Evolutionary conservation across 2,888 invertebrate genomes (phyloP).

Genomic region (Stenotaenia linearis): DNA sequence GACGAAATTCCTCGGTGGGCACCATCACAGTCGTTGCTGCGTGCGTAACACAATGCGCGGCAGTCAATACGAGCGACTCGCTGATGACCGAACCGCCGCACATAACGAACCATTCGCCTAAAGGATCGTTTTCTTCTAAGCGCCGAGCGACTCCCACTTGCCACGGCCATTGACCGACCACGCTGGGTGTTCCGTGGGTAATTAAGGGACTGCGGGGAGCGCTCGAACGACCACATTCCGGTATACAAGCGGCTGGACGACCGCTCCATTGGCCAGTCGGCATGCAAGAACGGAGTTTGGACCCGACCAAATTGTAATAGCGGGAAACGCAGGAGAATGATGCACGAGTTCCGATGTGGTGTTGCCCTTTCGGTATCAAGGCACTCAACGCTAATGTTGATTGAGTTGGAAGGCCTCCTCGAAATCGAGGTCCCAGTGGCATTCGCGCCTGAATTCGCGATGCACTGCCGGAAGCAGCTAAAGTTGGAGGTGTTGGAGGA

Average conservation of each 20-base stretch:
- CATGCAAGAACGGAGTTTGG: conserved; percentile 38
- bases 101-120: background rate
- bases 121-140: background rate
- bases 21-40: background rate
- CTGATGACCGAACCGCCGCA: background rate
- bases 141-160: conserved; percentile 35
- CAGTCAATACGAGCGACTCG: conserved; percentile 35
- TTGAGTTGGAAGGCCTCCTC: background rate
- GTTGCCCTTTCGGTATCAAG: conserved; percentile 36
- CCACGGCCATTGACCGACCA: conserved; percentile 41
- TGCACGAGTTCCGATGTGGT: conserved; percentile 37
- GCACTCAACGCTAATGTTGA: background rate
- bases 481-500: background rate
- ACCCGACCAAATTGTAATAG: conserved; percentile 39
- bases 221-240: conserved; percentile 39
- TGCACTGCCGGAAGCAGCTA: background rate
- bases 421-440: background rate
- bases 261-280: conserved; percentile 38
- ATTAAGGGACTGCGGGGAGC: conserved; percentile 39
- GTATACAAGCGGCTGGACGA: conserved; percentile 32
- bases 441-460: no score
- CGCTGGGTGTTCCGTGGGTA: conserved; percentile 38
- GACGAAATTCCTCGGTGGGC: conserved; percentile 35
- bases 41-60: conserved; percentile 39
- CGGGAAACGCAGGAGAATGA: conserved; percentile 38